Conservation (phyloP, 2,888 invertebrate species). For the Volucella bombylans region DNA sequence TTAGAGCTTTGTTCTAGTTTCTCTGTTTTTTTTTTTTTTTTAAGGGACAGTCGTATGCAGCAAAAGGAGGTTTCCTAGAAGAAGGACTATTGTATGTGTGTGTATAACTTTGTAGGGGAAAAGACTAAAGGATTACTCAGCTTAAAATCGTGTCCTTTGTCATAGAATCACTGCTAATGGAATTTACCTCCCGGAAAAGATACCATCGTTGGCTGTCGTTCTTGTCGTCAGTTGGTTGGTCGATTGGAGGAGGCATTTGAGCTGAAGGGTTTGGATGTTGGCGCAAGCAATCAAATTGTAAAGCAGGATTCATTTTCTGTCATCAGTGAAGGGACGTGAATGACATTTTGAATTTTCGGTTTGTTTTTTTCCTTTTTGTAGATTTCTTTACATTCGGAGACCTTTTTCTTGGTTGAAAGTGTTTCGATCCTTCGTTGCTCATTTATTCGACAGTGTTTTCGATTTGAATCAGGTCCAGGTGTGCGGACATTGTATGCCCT, state of each 20-base stretch:
- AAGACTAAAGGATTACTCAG: conserved; percentile 63
- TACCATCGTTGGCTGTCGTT: neutral
- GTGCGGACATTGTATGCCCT: conserved; percentile 14
- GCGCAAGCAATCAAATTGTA: conserved; percentile 67
- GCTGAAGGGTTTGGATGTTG: conserved; percentile 16
- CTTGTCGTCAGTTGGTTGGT: neutral
- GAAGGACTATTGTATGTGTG: neutral
- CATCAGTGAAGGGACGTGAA: conserved; percentile 69
- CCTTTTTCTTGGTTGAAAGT: neutral
- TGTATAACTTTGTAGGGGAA: neutral
- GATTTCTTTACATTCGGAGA: conserved; percentile 17
- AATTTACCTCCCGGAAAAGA: conserved; percentile 49
- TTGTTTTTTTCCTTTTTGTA: neutral
- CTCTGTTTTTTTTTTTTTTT: neutral
- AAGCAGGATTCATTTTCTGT: conserved; percentile 72
- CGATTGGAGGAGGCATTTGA: neutral
- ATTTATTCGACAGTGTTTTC: neutral
- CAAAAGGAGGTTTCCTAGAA: conserved; percentile 11
- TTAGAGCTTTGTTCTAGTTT: conserved; percentile 58
- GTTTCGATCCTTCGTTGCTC: neutral
- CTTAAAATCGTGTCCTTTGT: conserved; percentile 71
- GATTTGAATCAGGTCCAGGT: conserved; percentile 40
- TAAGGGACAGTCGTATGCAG: neutral
- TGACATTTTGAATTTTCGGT: conserved; percentile 58
- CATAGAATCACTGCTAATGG: conserved; percentile 71